phyloP scores from a whole-genome alignment of 92 coral and sea anemone genomes.

The Umimayanthus chanpuru region DNA sequence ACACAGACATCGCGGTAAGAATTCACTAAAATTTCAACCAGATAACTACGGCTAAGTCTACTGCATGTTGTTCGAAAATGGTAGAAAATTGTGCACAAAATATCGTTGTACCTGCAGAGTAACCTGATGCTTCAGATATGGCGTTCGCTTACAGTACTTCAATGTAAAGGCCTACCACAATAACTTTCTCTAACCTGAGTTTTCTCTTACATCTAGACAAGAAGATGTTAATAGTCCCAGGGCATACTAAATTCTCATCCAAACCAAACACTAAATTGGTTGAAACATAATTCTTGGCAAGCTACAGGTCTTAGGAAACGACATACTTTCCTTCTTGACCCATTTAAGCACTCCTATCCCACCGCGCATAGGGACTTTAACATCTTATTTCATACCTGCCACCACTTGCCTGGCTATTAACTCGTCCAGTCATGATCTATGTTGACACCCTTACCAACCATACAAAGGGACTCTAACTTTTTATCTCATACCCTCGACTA shows the following conservation, averaged over 20 bases:
- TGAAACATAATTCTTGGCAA: constrained; percentile 81
- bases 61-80: not conserved
- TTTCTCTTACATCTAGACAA: no score
- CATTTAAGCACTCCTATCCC: constrained; percentile 68
- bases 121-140: no score
- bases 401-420: constrained; percentile 14
- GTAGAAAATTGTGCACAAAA: no score
- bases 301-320: constrained; percentile 14
- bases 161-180: no score
- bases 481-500: no score
- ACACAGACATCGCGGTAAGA: not conserved
- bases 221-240: no score
- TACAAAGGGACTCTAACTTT: no score
- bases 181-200: no score
- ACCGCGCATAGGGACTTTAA: not conserved
- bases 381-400: not conserved
- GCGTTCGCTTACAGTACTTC: no score
- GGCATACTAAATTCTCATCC: no score
- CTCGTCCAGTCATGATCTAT: constrained; percentile 87
- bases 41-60: not conserved
- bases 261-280: constrained; percentile 60
- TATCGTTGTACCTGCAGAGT: no score
- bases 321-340: constrained; percentile 71
- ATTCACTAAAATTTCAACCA: not conserved
- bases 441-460: no score